Evolutionary conservation across 2,113 vertebrate species (phyloP).

Genomic region (Urocynchramus pylzowi): DNA sequence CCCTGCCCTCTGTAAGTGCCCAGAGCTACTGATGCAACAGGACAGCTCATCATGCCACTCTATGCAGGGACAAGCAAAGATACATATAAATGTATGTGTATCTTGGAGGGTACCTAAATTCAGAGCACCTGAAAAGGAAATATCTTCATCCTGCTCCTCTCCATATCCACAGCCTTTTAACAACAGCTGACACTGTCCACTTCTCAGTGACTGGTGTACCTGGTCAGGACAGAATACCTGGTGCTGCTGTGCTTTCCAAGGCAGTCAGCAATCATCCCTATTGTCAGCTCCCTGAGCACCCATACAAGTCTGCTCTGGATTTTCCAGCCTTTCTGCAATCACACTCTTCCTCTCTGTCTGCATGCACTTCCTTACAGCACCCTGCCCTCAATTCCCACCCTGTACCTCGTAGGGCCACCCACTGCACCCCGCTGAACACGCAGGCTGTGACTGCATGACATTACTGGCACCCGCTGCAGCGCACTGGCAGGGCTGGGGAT

Average conservation of each 20-base stretch:
- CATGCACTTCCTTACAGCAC: not conserved
- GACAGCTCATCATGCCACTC: not conserved
- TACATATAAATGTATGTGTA: rapidly evolving
- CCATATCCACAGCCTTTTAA: not conserved
- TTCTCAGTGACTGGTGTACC: rapidly evolving
- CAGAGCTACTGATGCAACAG: not conserved
- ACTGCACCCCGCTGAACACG: rapidly evolving
- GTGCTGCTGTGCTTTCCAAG: not conserved
- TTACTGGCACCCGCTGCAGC: not conserved
- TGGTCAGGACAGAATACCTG: too few species aligned
- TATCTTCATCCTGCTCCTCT: not conserved
- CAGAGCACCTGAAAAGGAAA: not conserved
- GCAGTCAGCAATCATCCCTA: not conserved
- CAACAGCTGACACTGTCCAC: not conserved
- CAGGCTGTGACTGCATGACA: not conserved
- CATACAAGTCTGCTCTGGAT: not conserved
- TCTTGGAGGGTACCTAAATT: not conserved
- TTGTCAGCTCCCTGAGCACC: not conserved
- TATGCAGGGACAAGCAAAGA: rapidly evolving
- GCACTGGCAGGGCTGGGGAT: not conserved
- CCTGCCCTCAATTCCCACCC: not conserved
- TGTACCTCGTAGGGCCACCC: not conserved
- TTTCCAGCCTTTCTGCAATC: not conserved
- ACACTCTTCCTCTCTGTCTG: not conserved
- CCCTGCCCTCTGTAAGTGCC: not conserved